Base-by-base conservation (phyloP, 2,113 vertebrate genomes). In the Lepidothrix coronata region DNA sequence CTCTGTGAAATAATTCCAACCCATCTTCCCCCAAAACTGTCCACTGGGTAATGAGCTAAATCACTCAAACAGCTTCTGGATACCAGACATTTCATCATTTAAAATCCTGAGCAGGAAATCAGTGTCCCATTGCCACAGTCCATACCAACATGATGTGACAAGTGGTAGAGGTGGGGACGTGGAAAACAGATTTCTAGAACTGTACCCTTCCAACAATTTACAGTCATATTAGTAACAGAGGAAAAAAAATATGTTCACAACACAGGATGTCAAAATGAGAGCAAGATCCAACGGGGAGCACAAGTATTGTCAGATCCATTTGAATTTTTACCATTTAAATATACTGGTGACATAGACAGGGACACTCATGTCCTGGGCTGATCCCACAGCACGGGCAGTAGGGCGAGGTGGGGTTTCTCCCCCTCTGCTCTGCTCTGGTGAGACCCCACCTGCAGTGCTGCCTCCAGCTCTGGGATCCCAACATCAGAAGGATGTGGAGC, bases 81-180 rank as follows among this genome's bases (percentile, higher is more conserved):
- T 48, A 78, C n/a, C 25, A 30, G 65, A 61, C 8, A 28, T 8
- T 74, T 58, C 21, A 8, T 66, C 41, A 6, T 24, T 33, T 31
- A 65, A 74, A 70, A 70, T 28, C n/a, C 6, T 54, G 5, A 31
- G 31, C 10, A 14, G 7, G 15, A 68, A 55, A 70, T 41, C 41
- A 10, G 1, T 12, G 57, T 41, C 11, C 21, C 35, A 9, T 22
- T 0, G 2, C 61, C 54, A 22, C 8, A 6, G 22, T 51, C 48
- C 6, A 12, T 19, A 18, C 31, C 0, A 3, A 41, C 2, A 37
- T 5, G 9, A 23, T 3, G 41, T 14, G 11, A 55, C 27, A 12
- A 74, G 44, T 2, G 51, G 21, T 12, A 46, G 57, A 35, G 41
- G 6, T 11, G 5, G 17, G 14, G 51, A n/a, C 23, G 10, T 0